phyloP scores from a whole-genome alignment of 2,797 vertebrate genomes.

The Meriones psammophilus region DNA sequence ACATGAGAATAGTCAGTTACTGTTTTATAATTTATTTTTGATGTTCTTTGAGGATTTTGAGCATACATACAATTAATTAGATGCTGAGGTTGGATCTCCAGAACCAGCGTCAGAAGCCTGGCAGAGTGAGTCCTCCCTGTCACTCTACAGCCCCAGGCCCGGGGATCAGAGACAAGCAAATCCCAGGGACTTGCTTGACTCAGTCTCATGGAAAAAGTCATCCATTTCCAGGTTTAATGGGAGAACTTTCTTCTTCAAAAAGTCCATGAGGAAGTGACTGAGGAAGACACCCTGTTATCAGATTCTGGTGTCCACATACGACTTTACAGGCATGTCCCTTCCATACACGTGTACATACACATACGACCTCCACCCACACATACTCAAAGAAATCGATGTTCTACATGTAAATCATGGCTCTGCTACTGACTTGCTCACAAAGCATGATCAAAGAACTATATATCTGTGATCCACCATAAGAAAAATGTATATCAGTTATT shows the following conservation, averaged over 20 bases:
- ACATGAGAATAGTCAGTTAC: slow-evolving; percentile 5
- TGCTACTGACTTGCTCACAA: neutral
- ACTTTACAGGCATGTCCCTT: neutral
- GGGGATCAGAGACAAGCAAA: neutral
- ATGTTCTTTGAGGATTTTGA: neutral
- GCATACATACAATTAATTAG: neutral
- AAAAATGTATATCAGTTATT: slow-evolving; percentile 27
- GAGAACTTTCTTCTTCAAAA: neutral
- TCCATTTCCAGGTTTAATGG: neutral
- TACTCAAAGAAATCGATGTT: neutral
- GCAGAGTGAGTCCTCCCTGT: neutral
- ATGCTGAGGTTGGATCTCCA: neutral
- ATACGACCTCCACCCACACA: neutral
- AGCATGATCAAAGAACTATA: neutral
- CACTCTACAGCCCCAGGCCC: neutral
- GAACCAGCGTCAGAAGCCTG: neutral
- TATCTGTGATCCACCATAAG: neutral
- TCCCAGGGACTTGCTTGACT: neutral
- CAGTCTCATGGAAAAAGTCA: neutral
- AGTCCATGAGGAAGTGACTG: neutral
- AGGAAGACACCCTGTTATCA: neutral
- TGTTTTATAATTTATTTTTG: neutral
- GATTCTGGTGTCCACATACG: neutral
- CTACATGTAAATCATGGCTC: neutral
- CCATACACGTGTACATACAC: neutral